Conservation (phyloP, 2,888 invertebrate species). For the Drosophila setosimentum region DNA sequence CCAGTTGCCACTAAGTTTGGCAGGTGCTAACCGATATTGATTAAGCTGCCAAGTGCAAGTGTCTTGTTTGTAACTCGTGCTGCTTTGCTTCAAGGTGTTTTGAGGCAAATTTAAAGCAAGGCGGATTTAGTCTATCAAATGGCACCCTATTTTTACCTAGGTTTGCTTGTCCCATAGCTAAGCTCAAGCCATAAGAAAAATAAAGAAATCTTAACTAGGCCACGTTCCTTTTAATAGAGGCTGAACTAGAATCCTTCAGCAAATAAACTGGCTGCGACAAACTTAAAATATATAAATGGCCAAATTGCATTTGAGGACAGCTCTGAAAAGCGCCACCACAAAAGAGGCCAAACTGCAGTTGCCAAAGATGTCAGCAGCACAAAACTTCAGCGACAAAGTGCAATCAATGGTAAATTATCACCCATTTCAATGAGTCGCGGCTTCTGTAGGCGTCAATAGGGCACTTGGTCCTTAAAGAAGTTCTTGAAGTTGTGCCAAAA, state of each 20-base stretch:
- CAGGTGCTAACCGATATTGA: constrained; percentile 69
- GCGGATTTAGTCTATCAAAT: constrained; percentile 18
- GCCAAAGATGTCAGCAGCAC: constrained; percentile 72
- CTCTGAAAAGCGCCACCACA: constrained; percentile 4
- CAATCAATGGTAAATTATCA: constrained; percentile 81
- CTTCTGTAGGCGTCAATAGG: constrained; percentile 59
- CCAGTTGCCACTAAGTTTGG: constrained; percentile 44
- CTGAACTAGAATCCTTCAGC: constrained; percentile 23
- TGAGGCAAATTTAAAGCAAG: constrained; percentile 10
- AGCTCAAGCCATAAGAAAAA: constrained; percentile 16
- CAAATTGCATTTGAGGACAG: constrained; percentile 52
- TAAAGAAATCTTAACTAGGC: constrained; percentile 68
- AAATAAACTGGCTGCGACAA: constrained; percentile 39
- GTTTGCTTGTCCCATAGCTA: constrained; percentile 32
- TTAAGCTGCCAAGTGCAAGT: constrained; percentile 76
- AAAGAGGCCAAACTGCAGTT: constrained; percentile 64
- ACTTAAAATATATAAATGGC: constrained; percentile 57
- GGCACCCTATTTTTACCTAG: constrained; percentile 36
- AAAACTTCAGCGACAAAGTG: constrained; percentile 79
- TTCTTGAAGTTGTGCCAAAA: constrained; percentile 52
- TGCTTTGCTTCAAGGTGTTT: constrained; percentile 38
- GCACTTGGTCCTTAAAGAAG: constrained; percentile 45
- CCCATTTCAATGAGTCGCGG: constrained; percentile 77
- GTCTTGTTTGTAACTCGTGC: constrained; percentile 57
- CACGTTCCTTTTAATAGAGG: constrained; percentile 29